phyloP scores from a whole-genome alignment of 2,888 invertebrate genomes.

The Netelia fuscicornis region DNA sequence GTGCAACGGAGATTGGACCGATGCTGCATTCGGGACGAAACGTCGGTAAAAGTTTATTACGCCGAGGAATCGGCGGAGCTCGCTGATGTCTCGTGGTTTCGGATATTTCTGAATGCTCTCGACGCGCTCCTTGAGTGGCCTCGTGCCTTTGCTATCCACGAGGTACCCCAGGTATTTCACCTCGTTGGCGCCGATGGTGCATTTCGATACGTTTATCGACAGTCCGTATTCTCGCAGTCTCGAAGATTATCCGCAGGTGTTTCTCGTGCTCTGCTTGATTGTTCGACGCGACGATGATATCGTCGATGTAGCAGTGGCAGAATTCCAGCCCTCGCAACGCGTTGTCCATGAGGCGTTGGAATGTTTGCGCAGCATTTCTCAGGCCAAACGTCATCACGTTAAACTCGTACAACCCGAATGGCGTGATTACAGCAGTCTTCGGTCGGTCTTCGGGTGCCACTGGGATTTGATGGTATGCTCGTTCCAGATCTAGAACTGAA shows the following conservation, averaged over 20 bases:
- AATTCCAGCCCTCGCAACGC: slow-evolving; percentile 16
- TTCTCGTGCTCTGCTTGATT: neutral
- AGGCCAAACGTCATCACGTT: slow-evolving; percentile 70
- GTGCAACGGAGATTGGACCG: slow-evolving; percentile 33
- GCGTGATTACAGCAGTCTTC: slow-evolving; percentile 76
- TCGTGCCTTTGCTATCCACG: slow-evolving; percentile 1
- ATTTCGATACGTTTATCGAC: slow-evolving; percentile 27
- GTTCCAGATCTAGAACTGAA: slow-evolving; percentile 48
- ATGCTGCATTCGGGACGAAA: slow-evolving; percentile 6
- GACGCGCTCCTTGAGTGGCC: slow-evolving; percentile 34
- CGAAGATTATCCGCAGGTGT: slow-evolving; percentile 28
- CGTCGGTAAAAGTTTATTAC: neutral
- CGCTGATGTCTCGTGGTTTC: slow-evolving; percentile 18
- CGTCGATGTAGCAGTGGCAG: slow-evolving; percentile 40
- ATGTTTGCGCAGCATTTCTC: slow-evolving; percentile 70
- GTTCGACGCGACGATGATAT: slow-evolving; percentile 25
- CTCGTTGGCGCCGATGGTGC: slow-evolving; percentile 6
- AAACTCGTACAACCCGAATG: slow-evolving; percentile 73
- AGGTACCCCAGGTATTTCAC: slow-evolving; percentile 33
- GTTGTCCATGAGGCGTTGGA: slow-evolving; percentile 48
- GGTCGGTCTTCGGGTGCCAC: slow-evolving; percentile 70
- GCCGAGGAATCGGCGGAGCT: slow-evolving; percentile 23
- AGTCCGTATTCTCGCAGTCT: slow-evolving; percentile 30
- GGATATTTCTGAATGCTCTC: slow-evolving; percentile 1
- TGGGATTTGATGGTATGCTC: slow-evolving; percentile 64